Evolutionary conservation across 1,140 invertebrate genomes (phyloP), one percentile per base, ranked within the genome.

Genomic region (Macrotrachela quadricornifera): DNA sequence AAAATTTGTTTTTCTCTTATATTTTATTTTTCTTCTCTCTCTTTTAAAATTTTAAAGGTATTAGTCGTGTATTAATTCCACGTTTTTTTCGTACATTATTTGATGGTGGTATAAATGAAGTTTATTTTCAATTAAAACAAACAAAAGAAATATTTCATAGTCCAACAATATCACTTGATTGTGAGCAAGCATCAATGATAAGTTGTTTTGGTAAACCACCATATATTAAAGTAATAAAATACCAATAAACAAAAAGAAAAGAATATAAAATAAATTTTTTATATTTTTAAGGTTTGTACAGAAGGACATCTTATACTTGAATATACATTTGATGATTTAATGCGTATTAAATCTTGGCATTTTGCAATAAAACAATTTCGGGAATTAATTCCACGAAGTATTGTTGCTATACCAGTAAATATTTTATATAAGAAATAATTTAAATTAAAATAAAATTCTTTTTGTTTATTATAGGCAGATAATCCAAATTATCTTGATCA

Each of bases 321-420:
- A 73, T 95, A 94, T 73, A 91, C 86, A 49, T 92, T 91, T 73
- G 91, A 95, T 72, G 91, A 95, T 71, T 76, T 95, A 61, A 94
- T 95, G 87, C 78, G 90, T 67, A 95, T 96, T 74, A 90, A 92
- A 71, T 88, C 87, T 61, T 96, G 90, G 90, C 87, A 94, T 73
- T 84, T 95, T 75, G 80, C 85, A 49, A 87, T 91, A 48, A 74
- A 87, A 58, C 79, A 81, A 64, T 85, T 92, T 71, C 76, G 85
- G 60, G 90, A 96, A 73, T 76, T 95, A 50, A 85, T 95, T 62
- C 87, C 88, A 15, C 61, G 72, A 49, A 68, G 63, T 62, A 63
- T 72, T 15, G 68, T 74, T 51, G 71, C 70, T n/a, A 67, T 73
- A 64, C 70, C 71, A 41, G 57, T 61, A 54, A 50, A 46, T n/a